phyloP scores from a whole-genome alignment of 2,113 vertebrate genomes.

The Drymodes brunneopygia region DNA sequence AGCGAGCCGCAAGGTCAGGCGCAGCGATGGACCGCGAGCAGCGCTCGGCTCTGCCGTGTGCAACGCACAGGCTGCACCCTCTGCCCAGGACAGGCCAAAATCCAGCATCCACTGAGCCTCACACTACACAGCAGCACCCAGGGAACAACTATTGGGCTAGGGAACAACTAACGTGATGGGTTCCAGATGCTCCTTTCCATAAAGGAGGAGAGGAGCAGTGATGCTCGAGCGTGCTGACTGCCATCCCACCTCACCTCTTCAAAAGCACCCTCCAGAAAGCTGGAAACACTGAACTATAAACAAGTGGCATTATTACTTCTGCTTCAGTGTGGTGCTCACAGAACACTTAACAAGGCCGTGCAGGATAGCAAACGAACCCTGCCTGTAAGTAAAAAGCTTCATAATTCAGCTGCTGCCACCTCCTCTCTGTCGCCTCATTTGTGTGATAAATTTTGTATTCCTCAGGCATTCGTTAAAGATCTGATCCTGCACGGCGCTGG shows the following conservation, averaged over 20 bases:
- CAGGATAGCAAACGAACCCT: background rate
- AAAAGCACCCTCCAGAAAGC: background rate
- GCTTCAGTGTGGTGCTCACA: background rate
- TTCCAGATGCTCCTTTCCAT: background rate
- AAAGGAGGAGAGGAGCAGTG: background rate
- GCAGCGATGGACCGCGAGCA: background rate
- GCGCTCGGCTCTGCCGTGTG: background rate
- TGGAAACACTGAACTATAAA: background rate
- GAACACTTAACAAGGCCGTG: background rate
- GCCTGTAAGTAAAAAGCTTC: background rate
- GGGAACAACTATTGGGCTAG: background rate
- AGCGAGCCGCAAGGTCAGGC: slow-evolving; percentile 62
- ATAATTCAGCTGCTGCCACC: background rate
- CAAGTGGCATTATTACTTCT: background rate
- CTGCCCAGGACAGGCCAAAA: background rate
- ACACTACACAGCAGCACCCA: background rate
- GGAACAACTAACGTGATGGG: background rate
- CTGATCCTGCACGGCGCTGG: background rate
- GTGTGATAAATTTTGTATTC: slow-evolving; percentile 5
- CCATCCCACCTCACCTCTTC: background rate
- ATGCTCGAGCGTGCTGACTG: fast-evolving
- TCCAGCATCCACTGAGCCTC: background rate
- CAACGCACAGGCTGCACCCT: background rate
- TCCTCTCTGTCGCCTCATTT: background rate
- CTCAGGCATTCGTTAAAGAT: background rate